A percentile compares a stretch with the other conserved stretches of the same genome.
Conservation (phyloP, 2,113 vertebrate species). For the Blennius ocellaris region DNA sequence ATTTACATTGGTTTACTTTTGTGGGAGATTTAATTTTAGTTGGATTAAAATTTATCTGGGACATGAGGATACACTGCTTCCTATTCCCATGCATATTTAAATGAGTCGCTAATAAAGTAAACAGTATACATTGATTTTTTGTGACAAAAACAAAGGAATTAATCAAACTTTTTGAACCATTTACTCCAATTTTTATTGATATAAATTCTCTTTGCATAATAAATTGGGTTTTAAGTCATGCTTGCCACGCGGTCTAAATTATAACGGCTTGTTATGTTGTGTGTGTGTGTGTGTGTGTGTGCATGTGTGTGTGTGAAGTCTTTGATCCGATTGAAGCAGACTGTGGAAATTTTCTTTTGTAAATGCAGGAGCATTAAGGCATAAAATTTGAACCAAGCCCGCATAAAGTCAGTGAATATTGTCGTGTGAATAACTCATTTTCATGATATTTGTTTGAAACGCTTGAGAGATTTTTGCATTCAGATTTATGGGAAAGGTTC, state of each 20-base stretch:
- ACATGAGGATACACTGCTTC: not conserved
- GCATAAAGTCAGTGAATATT: not conserved
- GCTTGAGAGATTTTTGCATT: slow-evolving; percentile 45
- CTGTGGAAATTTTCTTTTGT: not conserved
- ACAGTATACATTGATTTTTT: not conserved
- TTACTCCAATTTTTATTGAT: not conserved
- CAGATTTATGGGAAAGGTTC: slow-evolving; percentile 56
- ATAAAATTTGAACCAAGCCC: slow-evolving; percentile 12
- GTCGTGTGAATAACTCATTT: slow-evolving; percentile 25
- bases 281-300: no score
- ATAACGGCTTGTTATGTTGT: no score
- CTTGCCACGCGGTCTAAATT: no score
- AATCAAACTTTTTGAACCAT: not conserved
- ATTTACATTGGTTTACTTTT: slow-evolving; percentile 25
- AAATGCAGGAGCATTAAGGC: not conserved
- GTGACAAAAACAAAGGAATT: not conserved
- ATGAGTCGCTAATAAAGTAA: not conserved
- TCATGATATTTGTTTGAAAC: slow-evolving; percentile 15
- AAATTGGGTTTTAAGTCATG: no score
- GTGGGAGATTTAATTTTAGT: slow-evolving; percentile 16
- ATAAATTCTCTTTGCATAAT: not conserved
- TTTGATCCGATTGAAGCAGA: not conserved
- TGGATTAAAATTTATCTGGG: not conserved
- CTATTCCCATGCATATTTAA: not conserved
- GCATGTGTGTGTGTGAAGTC: not conserved